Conservation (phyloP, 37 sponge, comb jelly and placozoan genomes). For the Petrosia ficiformis region DNA sequence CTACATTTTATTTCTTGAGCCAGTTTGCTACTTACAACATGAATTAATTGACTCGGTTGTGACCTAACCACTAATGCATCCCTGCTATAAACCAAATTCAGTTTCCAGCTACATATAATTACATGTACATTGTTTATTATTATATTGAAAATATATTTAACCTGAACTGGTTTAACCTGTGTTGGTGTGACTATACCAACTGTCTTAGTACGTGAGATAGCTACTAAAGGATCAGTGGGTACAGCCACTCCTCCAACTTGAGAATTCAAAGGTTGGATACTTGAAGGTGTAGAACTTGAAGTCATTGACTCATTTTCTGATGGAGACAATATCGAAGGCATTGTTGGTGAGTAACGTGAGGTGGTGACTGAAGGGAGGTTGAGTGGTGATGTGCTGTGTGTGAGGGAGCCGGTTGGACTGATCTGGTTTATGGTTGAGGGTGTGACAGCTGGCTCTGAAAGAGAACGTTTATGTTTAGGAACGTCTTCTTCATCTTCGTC, state of each 20-base stretch:
- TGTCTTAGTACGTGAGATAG: not conserved
- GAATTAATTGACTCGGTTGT: too few relatives aligned
- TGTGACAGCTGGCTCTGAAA: not conserved
- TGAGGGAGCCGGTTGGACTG: too few relatives aligned
- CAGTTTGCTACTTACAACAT: too few relatives aligned
- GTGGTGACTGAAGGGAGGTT: not conserved
- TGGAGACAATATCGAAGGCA: not conserved
- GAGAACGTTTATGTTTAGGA: not conserved
- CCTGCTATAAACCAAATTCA: too few relatives aligned
- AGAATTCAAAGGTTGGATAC: too few relatives aligned
- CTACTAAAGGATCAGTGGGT: not conserved
- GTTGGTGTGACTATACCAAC: conserved; percentile 25
- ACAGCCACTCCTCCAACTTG: conserved; percentile 24
- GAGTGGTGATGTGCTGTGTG: not conserved
- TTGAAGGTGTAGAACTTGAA: not conserved
- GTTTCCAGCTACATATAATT: not conserved
- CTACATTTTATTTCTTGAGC: too few relatives aligned
- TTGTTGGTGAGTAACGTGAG: not conserved
- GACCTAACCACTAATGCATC: too few relatives aligned
- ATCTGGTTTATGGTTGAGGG: not conserved
- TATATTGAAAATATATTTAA: not conserved
- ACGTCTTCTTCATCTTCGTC: not conserved
- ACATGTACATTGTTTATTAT: not conserved
- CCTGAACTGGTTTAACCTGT: not conserved
- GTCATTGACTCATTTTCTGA: not conserved